Conservation (phyloP, 2,113 vertebrate genomes). For the Gorsachius goisagi region DNA sequence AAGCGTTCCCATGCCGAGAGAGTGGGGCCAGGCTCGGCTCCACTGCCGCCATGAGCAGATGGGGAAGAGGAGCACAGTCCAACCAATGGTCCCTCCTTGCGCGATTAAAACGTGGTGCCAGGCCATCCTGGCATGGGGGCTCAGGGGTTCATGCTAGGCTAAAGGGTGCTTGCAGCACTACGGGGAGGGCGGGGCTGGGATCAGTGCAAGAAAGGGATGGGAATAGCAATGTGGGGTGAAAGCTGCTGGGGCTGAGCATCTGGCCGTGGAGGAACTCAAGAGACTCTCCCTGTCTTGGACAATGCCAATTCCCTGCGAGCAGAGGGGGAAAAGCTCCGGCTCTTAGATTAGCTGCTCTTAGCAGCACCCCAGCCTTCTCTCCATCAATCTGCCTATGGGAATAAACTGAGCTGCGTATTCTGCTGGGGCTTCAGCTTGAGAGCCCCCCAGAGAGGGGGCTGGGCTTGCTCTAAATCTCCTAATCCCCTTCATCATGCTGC, state of each 20-base stretch:
- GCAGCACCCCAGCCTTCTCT: neutral
- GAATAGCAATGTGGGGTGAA: neutral
- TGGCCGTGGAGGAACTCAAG: neutral
- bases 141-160: rapidly evolving
- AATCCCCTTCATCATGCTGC: slow-evolving; percentile 43
- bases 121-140: neutral
- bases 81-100: neutral
- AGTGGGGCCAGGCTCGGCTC: neutral
- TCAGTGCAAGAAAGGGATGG: neutral
- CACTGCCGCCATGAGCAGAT: rapidly evolving
- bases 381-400: neutral
- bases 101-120: neutral
- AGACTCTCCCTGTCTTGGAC: neutral
- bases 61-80: neutral
- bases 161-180: no score
- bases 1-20: neutral
- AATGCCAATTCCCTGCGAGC: neutral
- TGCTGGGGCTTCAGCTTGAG: neutral
- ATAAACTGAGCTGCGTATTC: neutral
- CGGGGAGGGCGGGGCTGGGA: no score
- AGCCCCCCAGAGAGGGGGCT: neutral
- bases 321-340: neutral
- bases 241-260: neutral
- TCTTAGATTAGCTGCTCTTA: neutral
- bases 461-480: slow-evolving; percentile 31